These are phyloP conservation scores for Scaptomyza hsui DNA, from an alignment of 1,140 invertebrate species.

Conservation along the genomic window DNA sequence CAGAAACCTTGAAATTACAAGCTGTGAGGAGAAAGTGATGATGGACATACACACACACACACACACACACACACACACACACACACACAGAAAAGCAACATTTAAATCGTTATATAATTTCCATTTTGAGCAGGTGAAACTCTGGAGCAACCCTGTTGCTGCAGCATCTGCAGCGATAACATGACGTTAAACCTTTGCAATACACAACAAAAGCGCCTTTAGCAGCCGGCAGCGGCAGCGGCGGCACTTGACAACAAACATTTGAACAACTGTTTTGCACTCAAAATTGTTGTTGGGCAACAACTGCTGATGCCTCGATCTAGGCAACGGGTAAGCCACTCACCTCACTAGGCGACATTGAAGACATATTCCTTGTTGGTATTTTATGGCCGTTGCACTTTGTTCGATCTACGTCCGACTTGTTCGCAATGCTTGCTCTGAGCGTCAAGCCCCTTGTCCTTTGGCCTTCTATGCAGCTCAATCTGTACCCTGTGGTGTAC, in stretches of 20 bases:
- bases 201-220: background rate
- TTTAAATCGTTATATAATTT: slow-evolving; percentile 40
- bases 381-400: slow-evolving; percentile 40
- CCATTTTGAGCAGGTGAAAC: slow-evolving; percentile 18
- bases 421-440: slow-evolving; percentile 20
- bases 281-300: background rate
- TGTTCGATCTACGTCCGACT: slow-evolving; percentile 28
- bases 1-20: slow-evolving; percentile 6
- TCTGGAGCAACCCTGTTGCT: background rate
- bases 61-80: background rate
- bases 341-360: slow-evolving; percentile 76
- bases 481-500: slow-evolving; percentile 15
- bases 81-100: slow-evolving; percentile 12
- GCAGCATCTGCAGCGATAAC: slow-evolving; percentile 43
- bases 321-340: slow-evolving; percentile 20
- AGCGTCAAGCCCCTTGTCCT: slow-evolving; percentile 18
- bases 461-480: slow-evolving; percentile 10
- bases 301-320: background rate
- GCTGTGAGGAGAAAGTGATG: slow-evolving; percentile 20
- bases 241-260: slow-evolving; percentile 50
- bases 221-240: slow-evolving; percentile 9
- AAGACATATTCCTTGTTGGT: slow-evolving; percentile 52
- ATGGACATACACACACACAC: slow-evolving; percentile 3
- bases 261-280: slow-evolving; percentile 60
- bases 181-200: slow-evolving; percentile 57